Base-by-base conservation (phyloP, 2,113 vertebrate species). In the Osmerus mordax region DNA sequence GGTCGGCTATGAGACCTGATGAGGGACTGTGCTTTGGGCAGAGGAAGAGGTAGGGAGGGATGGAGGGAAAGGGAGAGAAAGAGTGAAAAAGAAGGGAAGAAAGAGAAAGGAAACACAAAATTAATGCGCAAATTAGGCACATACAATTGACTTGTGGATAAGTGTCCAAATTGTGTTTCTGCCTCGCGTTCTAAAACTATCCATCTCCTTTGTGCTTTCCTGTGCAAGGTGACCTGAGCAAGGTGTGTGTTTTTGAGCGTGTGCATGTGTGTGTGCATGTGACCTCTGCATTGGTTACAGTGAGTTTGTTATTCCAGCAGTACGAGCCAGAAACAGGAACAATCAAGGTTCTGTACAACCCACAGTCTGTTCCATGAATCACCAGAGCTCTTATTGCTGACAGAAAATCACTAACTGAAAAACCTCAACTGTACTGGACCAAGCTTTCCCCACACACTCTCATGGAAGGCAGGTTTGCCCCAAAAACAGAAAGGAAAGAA, bases 301-400 rank as follows among this genome's bases (percentile, higher is more conserved):
- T 71, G 25, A 76, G 65, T 77, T 80, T 83, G 84, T 83, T 82
- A 78, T 71, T 79, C 70, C 76, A 80, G 79, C 60, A 52, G 77
- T 71, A 75, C 52, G 76, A 81, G 70, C 59, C 3, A 0, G 65
- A 70, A 67, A 69, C 75, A 77, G 62, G 75, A 85, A 87, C 84
- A 85, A 87, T 77, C 56, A 51, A 76, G 73, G 82, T 76, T 73
- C 80, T 87, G 82, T 85, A 87, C 84, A 84, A 87, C 77, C 56
- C 51, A 76, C 72, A 81, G 74, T 73, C 80, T 87, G 82, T 74
- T 75, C 70, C 73, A 84, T 81, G 84, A 88, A 78, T 84, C 81
- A 84, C 70, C 72, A 67, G 72, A 59, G 53, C 80, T 69, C 65
- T 14, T 41, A 70, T 7, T 47, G 73, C 62, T 69, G 25, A 63